These are phyloP conservation scores for Chelonoidis abingdonii DNA, from an alignment of 2,113 vertebrate species.

Conservation along the genomic window DNA sequence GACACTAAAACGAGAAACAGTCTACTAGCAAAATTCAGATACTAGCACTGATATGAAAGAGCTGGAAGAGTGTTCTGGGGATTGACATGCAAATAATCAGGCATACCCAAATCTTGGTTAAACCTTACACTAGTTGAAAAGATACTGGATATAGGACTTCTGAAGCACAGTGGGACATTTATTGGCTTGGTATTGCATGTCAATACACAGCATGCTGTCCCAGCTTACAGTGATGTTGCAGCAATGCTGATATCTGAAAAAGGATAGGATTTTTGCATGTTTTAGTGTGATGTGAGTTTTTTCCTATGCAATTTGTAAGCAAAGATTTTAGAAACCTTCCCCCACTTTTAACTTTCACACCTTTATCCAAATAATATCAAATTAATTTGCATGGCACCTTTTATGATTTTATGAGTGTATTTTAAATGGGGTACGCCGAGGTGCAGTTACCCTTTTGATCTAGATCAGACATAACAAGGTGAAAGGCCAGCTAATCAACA, in stretches of 20 bases:
- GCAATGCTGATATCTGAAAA: background rate
- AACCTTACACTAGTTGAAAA: constrained; percentile 32
- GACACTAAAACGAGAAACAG: constrained; percentile 62
- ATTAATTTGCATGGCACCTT: background rate
- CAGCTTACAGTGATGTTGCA: background rate
- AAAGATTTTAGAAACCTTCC: background rate
- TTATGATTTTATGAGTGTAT: background rate
- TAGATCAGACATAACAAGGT: constrained; percentile 24
- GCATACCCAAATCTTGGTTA: background rate
- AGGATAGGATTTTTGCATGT: background rate
- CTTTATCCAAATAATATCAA: background rate
- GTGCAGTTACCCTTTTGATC: constrained; percentile 37
- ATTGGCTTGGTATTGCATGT: constrained; percentile 54
- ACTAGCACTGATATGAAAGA: background rate
- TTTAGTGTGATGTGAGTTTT: constrained; percentile 3
- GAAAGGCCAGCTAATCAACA: constrained; percentile 32
- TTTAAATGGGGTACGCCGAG: background rate
- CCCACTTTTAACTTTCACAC: background rate
- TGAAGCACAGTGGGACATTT: constrained; percentile 43
- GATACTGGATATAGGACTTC: constrained; percentile 25
- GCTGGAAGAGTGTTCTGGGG: background rate
- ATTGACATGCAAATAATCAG: constrained; percentile 67
- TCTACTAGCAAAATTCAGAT: constrained; percentile 47
- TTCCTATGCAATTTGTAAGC: accelerated
- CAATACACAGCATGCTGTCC: constrained; percentile 43